These are phyloP conservation scores for Gallinago paraguaiae DNA, from an alignment of 2,113 vertebrate species.

Conservation along the genomic window DNA sequence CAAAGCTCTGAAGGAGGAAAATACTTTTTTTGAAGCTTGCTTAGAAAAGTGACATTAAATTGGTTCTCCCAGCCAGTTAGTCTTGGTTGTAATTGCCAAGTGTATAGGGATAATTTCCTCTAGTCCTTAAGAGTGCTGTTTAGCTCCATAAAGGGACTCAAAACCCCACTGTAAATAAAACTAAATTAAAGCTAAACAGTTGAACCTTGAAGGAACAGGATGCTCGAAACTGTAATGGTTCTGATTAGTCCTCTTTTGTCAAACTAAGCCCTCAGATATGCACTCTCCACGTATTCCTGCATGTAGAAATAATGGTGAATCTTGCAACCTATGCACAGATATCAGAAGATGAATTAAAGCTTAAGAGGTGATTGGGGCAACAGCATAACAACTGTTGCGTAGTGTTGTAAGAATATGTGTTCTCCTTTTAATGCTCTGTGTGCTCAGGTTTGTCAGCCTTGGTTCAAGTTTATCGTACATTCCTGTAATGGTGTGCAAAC, in stretches of 20 bases:
- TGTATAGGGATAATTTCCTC: not conserved
- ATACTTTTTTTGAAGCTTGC: not conserved
- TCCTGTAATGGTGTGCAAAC: not conserved
- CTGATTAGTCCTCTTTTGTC: not conserved
- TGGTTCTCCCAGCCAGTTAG: not conserved
- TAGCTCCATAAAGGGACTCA: not conserved
- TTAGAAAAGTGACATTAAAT: not conserved
- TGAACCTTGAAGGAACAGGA: not conserved
- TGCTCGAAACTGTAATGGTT: not conserved
- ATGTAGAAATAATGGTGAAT: not conserved
- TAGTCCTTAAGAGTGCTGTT: not conserved
- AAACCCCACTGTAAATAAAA: not conserved
- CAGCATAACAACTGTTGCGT: not conserved
- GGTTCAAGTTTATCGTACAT: accelerated
- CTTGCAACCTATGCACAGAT: not conserved
- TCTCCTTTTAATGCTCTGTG: not conserved
- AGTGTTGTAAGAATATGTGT: not conserved
- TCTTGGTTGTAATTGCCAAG: not conserved
- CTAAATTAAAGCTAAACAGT: not conserved
- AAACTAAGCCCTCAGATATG: not conserved
- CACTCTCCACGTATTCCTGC: not conserved
- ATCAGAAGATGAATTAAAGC: not conserved
- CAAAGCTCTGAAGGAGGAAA: not conserved
- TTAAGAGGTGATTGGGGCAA: not conserved
- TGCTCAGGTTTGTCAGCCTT: not conserved